Conservation (phyloP, 2,113 vertebrate genomes). For the Strix aluco region DNA sequence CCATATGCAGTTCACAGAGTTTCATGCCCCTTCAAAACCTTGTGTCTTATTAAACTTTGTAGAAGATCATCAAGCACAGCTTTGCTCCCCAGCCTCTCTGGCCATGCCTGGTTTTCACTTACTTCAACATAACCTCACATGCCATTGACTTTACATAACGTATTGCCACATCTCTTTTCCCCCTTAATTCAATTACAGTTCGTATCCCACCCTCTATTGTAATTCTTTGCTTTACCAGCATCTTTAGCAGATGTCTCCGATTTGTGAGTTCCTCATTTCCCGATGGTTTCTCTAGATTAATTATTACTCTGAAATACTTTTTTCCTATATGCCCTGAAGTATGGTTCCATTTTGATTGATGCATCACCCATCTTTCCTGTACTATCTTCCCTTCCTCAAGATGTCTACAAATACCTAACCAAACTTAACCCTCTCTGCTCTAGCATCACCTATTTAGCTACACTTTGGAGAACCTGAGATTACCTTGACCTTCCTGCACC, state of each 20-base stretch:
- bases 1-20: not conserved
- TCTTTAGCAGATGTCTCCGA: not conserved
- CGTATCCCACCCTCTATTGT: not conserved
- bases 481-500: not conserved
- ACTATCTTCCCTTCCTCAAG: not conserved
- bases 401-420: not conserved
- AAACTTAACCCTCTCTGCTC: not conserved
- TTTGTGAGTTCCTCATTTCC: not conserved
- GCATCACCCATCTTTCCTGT: not conserved
- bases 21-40: not conserved
- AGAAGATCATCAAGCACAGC: not conserved
- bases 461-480: not conserved
- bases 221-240: not conserved
- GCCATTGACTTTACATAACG: not conserved
- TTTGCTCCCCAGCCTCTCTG: not conserved
- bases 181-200: not conserved
- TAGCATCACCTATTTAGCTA: not conserved
- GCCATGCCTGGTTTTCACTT: not conserved
- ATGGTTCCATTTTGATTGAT: not conserved
- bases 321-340: not conserved
- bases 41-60: not conserved
- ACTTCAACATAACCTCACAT: not conserved
- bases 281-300: not conserved
- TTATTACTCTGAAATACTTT: not conserved
- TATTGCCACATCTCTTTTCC: not conserved